Conservation (phyloP, 2,113 vertebrate genomes). For the Paramisgurnus dabryanus region DNA sequence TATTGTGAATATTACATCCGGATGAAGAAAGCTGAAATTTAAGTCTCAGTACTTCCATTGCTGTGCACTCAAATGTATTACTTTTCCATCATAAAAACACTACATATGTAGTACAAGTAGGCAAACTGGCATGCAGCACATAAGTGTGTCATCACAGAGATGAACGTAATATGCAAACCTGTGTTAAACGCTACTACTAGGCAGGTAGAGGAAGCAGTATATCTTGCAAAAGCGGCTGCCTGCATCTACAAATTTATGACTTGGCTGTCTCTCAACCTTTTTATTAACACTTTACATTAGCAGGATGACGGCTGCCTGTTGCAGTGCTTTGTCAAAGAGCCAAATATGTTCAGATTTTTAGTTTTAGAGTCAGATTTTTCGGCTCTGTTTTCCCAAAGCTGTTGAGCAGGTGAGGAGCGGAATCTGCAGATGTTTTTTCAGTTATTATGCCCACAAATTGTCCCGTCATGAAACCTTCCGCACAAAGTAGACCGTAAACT, state of each 20-base stretch:
- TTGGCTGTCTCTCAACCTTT: conserved; percentile 36
- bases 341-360: not conserved
- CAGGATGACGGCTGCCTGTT: conserved; percentile 20
- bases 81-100: no score
- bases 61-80: no score
- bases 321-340: conserved; percentile 5
- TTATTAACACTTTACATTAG: conserved; percentile 54
- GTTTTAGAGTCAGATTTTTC: not conserved
- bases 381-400: not conserved
- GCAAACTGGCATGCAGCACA: no score
- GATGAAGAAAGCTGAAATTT: no score
- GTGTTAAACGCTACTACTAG: not conserved
- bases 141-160: not conserved
- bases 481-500: no score
- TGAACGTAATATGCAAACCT: not conserved
- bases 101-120: no score
- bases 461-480: no score
- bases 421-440: no score
- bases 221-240: conserved; percentile 12
- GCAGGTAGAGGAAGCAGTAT: conserved; percentile 19
- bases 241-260: conserved; percentile 35
- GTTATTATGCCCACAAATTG: no score
- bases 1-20: no score
- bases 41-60: no score
- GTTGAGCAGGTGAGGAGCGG: no score